Conservation (phyloP, 2,888 invertebrate genomes). For the Ectemnius continuus region DNA sequence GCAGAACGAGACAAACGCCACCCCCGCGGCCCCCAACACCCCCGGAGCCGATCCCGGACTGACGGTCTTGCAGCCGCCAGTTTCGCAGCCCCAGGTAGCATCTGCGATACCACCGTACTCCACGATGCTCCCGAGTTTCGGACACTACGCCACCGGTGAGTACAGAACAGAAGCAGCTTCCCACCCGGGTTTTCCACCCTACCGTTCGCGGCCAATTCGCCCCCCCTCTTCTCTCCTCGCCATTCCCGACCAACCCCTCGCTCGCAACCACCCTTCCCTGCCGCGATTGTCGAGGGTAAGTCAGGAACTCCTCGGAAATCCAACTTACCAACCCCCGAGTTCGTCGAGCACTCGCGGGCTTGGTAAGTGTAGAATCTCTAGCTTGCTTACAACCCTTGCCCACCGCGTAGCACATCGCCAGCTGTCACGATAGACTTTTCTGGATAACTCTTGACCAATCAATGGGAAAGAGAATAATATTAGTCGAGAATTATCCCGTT, state of each 20-base stretch:
- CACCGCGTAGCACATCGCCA: too few relatives aligned
- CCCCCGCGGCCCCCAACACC: constrained; percentile 75
- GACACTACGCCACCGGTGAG: constrained; percentile 84
- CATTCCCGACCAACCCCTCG: background rate
- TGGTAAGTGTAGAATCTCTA: background rate
- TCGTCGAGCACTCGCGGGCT: background rate
- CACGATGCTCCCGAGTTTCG: constrained; percentile 85
- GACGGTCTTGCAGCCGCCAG: constrained; percentile 82
- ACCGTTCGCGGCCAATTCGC: constrained; percentile 7
- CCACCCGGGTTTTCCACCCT: constrained; percentile 26
- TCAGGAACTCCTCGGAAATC: constrained; percentile 35
- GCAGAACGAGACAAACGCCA: constrained; percentile 76
- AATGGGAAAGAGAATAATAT: too few relatives aligned
- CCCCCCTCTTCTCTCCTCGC: constrained; percentile 16
- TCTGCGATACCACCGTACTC: constrained; percentile 81
- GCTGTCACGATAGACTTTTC: too few relatives aligned
- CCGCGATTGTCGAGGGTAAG: constrained; percentile 46
- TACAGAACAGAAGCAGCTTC: constrained; percentile 59
- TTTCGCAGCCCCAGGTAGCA: constrained; percentile 77
- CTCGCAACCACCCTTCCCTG: too few relatives aligned
- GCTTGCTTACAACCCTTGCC: too few relatives aligned
- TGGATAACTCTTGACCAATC: too few relatives aligned
- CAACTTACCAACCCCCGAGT: constrained; percentile 47
- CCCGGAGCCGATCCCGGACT: constrained; percentile 76
- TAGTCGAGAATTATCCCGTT: too few relatives aligned